Conservation (phyloP, 1,140 invertebrate genomes). For the Dryas iulia region DNA sequence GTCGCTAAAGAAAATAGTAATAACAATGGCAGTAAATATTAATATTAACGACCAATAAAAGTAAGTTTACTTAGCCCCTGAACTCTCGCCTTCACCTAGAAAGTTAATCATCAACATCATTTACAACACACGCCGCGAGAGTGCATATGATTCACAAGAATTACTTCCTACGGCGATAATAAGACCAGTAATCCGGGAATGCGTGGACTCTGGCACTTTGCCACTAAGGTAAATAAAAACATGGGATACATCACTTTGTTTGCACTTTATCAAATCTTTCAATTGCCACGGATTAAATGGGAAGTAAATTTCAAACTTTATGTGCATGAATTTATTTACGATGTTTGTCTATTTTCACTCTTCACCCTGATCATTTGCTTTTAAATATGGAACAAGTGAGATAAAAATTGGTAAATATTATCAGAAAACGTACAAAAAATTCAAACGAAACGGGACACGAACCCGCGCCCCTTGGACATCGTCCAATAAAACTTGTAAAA, state of each 20-base stretch:
- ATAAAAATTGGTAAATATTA: background rate
- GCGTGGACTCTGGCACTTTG: conserved; percentile 50
- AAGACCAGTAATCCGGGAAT: conserved; percentile 48
- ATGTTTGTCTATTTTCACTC: background rate
- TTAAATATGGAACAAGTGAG: background rate
- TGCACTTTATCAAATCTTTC: conserved; percentile 44
- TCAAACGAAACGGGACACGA: no score
- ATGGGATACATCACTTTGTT: conserved; percentile 49
- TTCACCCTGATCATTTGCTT: background rate
- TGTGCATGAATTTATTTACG: background rate
- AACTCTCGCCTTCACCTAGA: conserved; percentile 30
- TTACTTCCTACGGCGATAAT: conserved; percentile 39
- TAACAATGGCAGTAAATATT: conserved; percentile 1
- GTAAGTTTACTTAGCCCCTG: background rate
- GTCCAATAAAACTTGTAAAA: no score
- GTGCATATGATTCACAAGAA: conserved; percentile 28
- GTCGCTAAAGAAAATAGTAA: conserved; percentile 18
- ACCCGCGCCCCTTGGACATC: no score
- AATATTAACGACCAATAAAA: background rate
- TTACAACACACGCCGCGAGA: conserved; percentile 1
- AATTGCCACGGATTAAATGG: background rate
- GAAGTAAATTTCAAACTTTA: conserved; percentile 9
- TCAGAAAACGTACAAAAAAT: no score
- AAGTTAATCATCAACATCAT: conserved; percentile 18
- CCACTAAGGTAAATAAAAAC: conserved; percentile 38